These are phyloP conservation scores for Zelleria hepariella DNA, from an alignment of 2,888 invertebrate genomes.

Conservation along the genomic window DNA sequence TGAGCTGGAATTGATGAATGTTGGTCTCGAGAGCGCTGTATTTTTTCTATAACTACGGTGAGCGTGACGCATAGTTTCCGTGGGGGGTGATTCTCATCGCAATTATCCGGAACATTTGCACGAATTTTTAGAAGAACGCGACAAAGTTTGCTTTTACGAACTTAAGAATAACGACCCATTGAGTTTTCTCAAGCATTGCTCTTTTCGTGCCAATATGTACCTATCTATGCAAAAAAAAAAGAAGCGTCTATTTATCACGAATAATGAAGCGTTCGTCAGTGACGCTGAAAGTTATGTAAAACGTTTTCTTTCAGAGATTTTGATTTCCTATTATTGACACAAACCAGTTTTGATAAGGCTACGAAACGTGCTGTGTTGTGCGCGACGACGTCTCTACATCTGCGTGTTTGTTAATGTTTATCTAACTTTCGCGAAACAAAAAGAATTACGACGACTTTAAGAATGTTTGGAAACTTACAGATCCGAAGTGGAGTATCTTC, in stretches of 20 bases:
- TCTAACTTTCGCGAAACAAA: neutral
- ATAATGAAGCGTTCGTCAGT: neutral
- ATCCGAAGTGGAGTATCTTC: slow-evolving; percentile 63
- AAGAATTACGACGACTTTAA: neutral
- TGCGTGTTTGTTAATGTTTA: neutral
- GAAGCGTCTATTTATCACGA: neutral
- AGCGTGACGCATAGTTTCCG: neutral
- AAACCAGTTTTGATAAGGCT: neutral
- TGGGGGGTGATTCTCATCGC: neutral
- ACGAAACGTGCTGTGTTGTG: neutral
- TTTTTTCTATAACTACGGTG: neutral
- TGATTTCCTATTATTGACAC: neutral
- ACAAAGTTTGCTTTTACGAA: neutral
- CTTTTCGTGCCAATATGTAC: neutral
- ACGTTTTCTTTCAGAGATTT: neutral
- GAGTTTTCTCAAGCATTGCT: neutral
- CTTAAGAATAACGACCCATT: neutral
- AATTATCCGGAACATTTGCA: neutral
- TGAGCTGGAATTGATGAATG: neutral
- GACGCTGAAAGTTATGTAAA: neutral
- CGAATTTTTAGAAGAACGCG: neutral
- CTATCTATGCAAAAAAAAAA: neutral
- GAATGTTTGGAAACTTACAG: slow-evolving; percentile 38
- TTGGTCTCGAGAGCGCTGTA: neutral
- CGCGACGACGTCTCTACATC: neutral